phyloP scores from a whole-genome alignment of 2,797 vertebrate species.

The Thalassophryne amazonica region DNA sequence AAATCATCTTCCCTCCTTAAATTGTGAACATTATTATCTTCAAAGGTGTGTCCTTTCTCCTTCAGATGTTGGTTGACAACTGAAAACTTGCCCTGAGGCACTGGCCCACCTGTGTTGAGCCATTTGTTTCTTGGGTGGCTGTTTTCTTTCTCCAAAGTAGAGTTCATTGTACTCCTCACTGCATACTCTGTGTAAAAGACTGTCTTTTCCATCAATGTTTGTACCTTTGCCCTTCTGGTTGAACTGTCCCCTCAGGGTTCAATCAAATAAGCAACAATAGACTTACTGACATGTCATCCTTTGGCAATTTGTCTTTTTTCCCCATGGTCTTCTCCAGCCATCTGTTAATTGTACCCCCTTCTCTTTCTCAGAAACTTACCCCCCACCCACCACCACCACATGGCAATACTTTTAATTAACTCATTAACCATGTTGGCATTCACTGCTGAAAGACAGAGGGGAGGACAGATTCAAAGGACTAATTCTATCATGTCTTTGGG shows the following conservation, averaged over 20 bases:
- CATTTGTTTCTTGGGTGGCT: too few relatives aligned
- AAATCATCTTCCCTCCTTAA: too few relatives aligned
- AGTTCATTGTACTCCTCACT: too few relatives aligned
- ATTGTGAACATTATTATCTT: too few relatives aligned
- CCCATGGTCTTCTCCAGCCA: conserved; percentile 12
- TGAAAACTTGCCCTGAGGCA: too few relatives aligned
- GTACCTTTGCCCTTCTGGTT: conserved; percentile 1
- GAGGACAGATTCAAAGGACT: background rate
- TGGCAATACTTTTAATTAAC: conserved; percentile 67
- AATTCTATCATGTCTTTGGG: conserved; percentile 26
- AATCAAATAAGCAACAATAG: conserved; percentile 35
- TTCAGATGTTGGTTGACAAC: too few relatives aligned
- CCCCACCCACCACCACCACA: conserved; percentile 23
- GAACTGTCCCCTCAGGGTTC: conserved; percentile 31
- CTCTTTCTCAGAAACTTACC: conserved; percentile 26
- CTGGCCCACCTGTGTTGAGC: too few relatives aligned
- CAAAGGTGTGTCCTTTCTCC: too few relatives aligned
- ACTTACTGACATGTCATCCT: conserved; percentile 29
- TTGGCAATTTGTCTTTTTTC: conserved; percentile 16
- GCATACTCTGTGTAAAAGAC: too few relatives aligned
- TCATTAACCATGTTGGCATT: conserved; percentile 65
- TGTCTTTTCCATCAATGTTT: conserved; percentile 1
- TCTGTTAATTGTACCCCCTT: conserved; percentile 36
- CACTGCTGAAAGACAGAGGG: conserved; percentile 32
- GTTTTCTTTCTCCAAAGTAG: too few relatives aligned